A percentile compares a stretch with the other conserved stretches of the same genome.
phyloP scores from a whole-genome alignment of 2,888 invertebrate species.

The Drosophila kuntzei region DNA sequence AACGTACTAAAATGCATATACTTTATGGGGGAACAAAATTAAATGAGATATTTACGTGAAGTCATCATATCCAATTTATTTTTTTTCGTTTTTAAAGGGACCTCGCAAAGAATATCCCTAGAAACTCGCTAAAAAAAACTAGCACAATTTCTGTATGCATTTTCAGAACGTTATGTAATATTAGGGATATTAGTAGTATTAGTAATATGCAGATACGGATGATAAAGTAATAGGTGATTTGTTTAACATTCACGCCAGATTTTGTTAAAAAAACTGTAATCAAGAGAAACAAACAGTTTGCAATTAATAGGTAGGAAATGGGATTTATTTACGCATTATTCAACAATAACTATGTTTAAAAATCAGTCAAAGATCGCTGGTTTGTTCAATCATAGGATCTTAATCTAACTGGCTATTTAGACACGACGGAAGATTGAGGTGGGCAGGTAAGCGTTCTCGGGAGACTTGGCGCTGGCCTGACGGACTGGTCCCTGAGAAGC shows the following conservation, averaged over 20 bases:
- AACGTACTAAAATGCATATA: too few relatives aligned
- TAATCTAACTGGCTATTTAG: constrained; percentile 51
- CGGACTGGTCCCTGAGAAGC: constrained; percentile 72
- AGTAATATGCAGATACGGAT: too few relatives aligned
- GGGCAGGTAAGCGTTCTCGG: constrained; percentile 75
- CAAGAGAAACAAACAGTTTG: neutral
- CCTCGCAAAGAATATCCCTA: too few relatives aligned
- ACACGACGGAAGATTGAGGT: constrained; percentile 77
- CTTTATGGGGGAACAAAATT: too few relatives aligned
- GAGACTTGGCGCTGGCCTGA: constrained; percentile 55
- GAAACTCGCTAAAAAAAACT: too few relatives aligned
- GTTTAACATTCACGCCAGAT: neutral
- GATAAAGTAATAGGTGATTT: too few relatives aligned
- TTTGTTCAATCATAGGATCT: constrained; percentile 48
- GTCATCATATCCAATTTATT: too few relatives aligned
- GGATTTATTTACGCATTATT: constrained; percentile 76
- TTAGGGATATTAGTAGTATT: too few relatives aligned
- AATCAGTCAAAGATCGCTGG: constrained; percentile 73
- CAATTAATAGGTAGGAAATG: constrained; percentile 50
- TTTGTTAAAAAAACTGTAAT: neutral
- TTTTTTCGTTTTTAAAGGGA: too few relatives aligned
- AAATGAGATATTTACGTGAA: too few relatives aligned
- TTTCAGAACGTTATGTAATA: too few relatives aligned
- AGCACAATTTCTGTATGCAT: too few relatives aligned
- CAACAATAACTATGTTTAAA: constrained; percentile 74